Evolutionary conservation across 2,888 invertebrate species (phyloP).

Genomic region (Colletes collaris): DNA sequence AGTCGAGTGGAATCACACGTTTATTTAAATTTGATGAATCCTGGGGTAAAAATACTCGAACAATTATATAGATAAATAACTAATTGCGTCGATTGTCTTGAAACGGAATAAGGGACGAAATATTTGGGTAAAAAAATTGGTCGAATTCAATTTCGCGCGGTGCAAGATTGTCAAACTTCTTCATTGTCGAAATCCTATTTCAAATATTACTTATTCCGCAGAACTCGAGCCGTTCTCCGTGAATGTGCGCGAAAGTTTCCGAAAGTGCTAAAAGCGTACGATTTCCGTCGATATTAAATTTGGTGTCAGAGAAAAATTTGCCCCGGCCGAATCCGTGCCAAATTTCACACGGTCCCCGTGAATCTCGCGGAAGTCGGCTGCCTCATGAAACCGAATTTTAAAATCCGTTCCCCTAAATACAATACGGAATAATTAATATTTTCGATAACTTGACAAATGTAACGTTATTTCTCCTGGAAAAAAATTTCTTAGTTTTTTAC

Average conservation of each 20-base stretch:
- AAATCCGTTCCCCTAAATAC: background rate
- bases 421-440: too few species aligned
- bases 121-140: too few species aligned
- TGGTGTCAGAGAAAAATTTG: conserved; percentile 9
- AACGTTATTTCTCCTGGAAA: too few species aligned
- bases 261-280: background rate
- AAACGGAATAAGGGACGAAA: too few species aligned
- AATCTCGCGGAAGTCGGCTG: background rate
- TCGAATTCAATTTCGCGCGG: background rate
- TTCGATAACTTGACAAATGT: too few species aligned
- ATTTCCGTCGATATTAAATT: conserved; percentile 26
- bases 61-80: too few species aligned
- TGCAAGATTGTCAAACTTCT: conserved; percentile 2
- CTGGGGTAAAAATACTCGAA: too few species aligned
- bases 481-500: too few species aligned
- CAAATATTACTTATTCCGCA: conserved; percentile 16
- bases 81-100: too few species aligned
- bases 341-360: background rate
- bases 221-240: background rate
- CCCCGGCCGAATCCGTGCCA: background rate
- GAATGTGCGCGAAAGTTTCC: background rate
- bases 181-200: conserved; percentile 10
- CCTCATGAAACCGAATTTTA: too few species aligned
- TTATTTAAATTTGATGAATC: too few species aligned
- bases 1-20: too few species aligned